These are phyloP conservation scores for Catharus fuscescens DNA, from an alignment of 2,113 vertebrate species.

Conservation along the genomic window DNA sequence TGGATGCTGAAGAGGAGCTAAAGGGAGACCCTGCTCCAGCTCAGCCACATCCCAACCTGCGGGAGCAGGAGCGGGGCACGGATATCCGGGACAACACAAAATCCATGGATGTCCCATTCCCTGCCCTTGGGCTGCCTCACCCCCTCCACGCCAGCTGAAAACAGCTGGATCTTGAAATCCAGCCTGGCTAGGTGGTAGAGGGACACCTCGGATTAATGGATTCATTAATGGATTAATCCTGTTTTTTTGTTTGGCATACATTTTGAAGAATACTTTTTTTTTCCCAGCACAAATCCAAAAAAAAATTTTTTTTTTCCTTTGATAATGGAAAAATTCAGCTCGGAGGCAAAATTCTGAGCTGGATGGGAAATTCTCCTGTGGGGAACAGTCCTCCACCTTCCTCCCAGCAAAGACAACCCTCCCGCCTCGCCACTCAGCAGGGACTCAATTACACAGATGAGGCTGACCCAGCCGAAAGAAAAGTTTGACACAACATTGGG, in stretches of 20 bases:
- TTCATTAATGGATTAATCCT: neutral
- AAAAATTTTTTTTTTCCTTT: neutral
- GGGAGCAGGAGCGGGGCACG: neutral
- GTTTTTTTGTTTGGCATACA: neutral
- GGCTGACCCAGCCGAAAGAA: neutral
- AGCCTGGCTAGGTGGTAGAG: neutral
- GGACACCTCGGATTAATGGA: neutral
- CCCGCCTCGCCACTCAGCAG: neutral
- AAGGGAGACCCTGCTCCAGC: neutral
- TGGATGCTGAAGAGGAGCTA: neutral
- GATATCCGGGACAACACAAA: neutral
- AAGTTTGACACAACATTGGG: constrained; percentile 11
- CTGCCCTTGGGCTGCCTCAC: neutral
- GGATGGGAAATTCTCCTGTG: neutral
- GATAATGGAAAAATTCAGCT: neutral
- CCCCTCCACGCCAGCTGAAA: accelerated
- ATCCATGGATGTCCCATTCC: neutral
- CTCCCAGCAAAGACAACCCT: neutral
- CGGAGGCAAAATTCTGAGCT: neutral
- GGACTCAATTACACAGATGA: constrained; percentile 1
- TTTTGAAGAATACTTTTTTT: neutral
- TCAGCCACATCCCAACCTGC: neutral
- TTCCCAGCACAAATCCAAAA: neutral
- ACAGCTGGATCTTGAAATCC: neutral
- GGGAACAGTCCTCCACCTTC: neutral